Evolutionary conservation across 2,888 invertebrate species (phyloP).

Genomic region (Cheilosia grossa): DNA sequence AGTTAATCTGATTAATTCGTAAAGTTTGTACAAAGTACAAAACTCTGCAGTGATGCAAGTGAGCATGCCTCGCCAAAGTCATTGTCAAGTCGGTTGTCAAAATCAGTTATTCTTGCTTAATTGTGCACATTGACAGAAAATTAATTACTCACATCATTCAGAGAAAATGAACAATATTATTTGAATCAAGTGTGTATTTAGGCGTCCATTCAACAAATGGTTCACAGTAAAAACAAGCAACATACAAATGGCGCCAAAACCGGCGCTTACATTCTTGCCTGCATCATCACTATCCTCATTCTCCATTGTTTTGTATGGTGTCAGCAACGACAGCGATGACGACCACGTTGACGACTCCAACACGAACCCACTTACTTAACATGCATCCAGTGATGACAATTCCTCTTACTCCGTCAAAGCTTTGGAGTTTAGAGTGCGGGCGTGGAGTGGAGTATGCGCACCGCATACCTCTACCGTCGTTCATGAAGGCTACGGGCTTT

Average conservation of each 20-base stretch:
- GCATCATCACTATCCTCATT: slow-evolving; percentile 25
- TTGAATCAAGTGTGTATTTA: no score
- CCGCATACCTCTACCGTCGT: slow-evolving; percentile 13
- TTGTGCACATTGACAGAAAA: no score
- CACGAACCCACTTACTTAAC: slow-evolving; percentile 56
- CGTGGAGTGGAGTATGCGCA: slow-evolving; percentile 31
- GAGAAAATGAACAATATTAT: no score
- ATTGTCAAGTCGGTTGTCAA: no score
- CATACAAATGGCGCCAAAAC: slow-evolving; percentile 48
- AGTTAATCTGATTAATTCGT: no score
- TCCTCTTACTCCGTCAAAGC: slow-evolving; percentile 24
- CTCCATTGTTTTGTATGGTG: slow-evolving; percentile 23
- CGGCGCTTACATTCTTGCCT: slow-evolving; percentile 16
- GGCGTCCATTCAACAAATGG: not conserved
- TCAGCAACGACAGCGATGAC: not conserved
- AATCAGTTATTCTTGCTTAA: no score
- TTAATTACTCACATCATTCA: no score
- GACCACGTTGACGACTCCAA: not conserved
- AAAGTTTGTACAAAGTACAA: no score
- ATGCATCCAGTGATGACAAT: slow-evolving; percentile 61
- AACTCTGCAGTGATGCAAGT: no score
- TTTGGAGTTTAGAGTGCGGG: slow-evolving; percentile 35
- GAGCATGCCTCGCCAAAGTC: no score
- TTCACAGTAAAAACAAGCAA: slow-evolving; percentile 1
- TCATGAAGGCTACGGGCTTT: slow-evolving; percentile 33